These are phyloP conservation scores for Chromoteleia sp. DNA, from an alignment of 2,888 invertebrate species.

Conservation along the genomic window DNA sequence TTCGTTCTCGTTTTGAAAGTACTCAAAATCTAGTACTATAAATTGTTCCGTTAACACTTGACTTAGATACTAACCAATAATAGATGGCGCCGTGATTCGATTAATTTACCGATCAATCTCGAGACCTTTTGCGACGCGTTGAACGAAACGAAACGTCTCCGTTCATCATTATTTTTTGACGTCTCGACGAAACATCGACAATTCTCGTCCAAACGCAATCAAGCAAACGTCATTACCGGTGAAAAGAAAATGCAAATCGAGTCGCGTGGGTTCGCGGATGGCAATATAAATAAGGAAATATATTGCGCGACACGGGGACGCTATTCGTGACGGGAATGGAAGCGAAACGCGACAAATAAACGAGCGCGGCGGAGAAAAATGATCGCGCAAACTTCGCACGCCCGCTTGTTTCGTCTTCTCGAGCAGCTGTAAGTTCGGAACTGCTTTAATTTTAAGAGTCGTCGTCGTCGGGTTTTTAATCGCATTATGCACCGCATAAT, in stretches of 20 bases:
- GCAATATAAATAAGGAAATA: conserved; percentile 57
- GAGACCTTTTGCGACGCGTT: not conserved
- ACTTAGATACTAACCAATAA: not conserved
- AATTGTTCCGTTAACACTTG: not conserved
- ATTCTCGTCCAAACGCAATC: conserved; percentile 44
- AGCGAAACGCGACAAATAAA: conserved; percentile 51
- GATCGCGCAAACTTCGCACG: conserved; percentile 21
- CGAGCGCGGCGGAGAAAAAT: conserved; percentile 24
- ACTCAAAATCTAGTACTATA: not conserved
- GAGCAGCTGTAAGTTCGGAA: conserved; percentile 51
- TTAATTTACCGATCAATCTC: conserved; percentile 25
- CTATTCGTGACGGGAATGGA: conserved; percentile 45
- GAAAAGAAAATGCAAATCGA: conserved; percentile 57
- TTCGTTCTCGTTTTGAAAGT: too few species aligned
- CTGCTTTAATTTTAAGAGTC: conserved; percentile 52
- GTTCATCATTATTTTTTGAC: conserved; percentile 44
- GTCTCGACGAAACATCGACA: conserved; percentile 24
- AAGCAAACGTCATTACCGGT: conserved; percentile 49
- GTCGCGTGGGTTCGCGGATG: conserved; percentile 42
- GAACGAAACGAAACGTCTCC: conserved; percentile 30
- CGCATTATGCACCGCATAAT: conserved; percentile 61
- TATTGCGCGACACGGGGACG: conserved; percentile 28
- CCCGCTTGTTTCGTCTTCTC: conserved; percentile 43
- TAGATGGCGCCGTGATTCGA: conserved; percentile 19
- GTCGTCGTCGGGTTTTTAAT: conserved; percentile 59